Evolutionary conservation across 2,888 invertebrate genomes (phyloP).

Genomic region (Eupithecia abbreviata): DNA sequence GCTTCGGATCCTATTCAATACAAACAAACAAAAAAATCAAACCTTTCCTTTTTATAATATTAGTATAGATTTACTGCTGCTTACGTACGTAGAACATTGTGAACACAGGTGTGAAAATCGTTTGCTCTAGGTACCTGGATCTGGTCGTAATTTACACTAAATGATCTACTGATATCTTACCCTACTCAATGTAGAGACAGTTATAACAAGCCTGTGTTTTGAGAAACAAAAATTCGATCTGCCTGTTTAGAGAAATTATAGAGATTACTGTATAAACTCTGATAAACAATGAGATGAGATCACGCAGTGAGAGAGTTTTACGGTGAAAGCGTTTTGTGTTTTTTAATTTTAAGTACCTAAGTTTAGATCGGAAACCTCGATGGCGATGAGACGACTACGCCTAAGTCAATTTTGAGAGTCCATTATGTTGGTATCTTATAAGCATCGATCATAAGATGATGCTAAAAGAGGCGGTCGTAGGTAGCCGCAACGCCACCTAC

Average conservation of each 20-base stretch:
- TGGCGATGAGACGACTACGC: background rate
- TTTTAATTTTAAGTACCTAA: background rate
- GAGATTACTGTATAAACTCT: background rate
- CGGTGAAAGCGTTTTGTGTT: background rate
- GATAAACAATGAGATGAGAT: background rate
- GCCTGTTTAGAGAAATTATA: background rate
- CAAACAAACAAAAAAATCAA: no score
- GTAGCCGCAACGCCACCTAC: no score
- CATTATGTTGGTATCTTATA: no score
- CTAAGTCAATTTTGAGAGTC: no score
- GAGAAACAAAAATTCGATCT: background rate
- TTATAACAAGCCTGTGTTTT: background rate
- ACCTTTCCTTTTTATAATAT: no score
- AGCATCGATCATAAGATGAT: no score
- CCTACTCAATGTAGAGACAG: background rate
- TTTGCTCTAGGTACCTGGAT: background rate
- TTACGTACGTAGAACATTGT: background rate
- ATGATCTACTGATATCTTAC: background rate
- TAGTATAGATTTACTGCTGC: background rate
- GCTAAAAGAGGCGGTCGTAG: no score
- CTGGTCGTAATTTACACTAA: background rate
- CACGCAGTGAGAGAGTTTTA: background rate
- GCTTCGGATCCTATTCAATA: no score
- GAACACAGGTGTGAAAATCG: background rate
- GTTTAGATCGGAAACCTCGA: background rate